Evolutionary conservation across 2,113 vertebrate species (phyloP).

Genomic region (cattle (Bos taurus)): DNA sequence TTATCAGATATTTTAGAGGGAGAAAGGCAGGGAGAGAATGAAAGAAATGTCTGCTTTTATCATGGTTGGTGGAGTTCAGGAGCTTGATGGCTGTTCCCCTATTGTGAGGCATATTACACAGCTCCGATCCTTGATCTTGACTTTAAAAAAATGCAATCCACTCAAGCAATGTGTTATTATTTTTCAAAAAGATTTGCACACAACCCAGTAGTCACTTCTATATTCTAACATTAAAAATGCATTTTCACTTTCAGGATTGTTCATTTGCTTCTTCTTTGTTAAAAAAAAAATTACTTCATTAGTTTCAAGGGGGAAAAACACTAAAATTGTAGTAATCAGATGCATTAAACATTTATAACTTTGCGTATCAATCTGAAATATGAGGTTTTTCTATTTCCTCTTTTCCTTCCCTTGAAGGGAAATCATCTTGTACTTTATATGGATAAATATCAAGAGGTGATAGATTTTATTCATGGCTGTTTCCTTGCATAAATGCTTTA

Average conservation of each 20-base stretch:
- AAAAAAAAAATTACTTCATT: neutral
- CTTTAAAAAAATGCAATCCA: conserved; percentile 15
- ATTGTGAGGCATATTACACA: conserved; percentile 3
- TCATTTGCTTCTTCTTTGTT: conserved; percentile 37
- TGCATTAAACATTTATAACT: conserved; percentile 48
- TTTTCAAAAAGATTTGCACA: conserved; percentile 40
- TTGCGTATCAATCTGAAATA: neutral
- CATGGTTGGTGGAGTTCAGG: neutral
- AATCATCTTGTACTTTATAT: conserved; percentile 48
- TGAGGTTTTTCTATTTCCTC: conserved; percentile 22
- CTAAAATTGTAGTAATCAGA: conserved; percentile 45
- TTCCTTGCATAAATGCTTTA: conserved; percentile 58
- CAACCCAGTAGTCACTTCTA: conserved; percentile 29
- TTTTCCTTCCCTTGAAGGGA: neutral
- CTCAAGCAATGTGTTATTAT: neutral
- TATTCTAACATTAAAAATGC: conserved; percentile 40
- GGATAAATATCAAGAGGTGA: conserved; percentile 51
- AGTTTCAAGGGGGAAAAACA: neutral
- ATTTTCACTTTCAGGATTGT: conserved; percentile 31
- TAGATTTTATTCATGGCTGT: conserved; percentile 51
- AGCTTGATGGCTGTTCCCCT: neutral
- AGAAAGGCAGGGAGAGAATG: neutral
- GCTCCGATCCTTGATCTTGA: conserved; percentile 9
- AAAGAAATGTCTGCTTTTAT: neutral
- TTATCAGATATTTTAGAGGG: neutral